Evolutionary conservation across 2,888 invertebrate genomes (phyloP), one percentile per base, ranked within the genome.

Genomic region (Xestia rhomboidea): DNA sequence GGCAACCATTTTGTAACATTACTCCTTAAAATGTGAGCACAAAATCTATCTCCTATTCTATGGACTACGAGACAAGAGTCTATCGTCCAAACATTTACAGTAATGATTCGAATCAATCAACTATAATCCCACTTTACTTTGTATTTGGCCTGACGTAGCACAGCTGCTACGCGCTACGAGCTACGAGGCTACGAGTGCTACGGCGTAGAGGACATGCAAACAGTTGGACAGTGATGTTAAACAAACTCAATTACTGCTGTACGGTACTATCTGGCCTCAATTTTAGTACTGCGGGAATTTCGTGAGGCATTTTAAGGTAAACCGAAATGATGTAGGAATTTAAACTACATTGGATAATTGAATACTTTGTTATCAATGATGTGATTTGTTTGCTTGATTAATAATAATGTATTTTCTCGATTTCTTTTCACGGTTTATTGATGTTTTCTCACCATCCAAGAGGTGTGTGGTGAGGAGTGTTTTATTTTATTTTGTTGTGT

Each of bases 231-330:
- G 81, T 79, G 80, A 84, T 84, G 80, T 84, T 80, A 80, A 77
- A 84, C 87, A 80, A 85, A 87, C 87, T 79, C 75, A 77, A 84
- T 87, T 85, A 87, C 87, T 66, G 78, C 69, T 68, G 80, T 60
- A 63, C 66, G 73, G 44, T 77, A 86, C 64, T 51, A 72, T 60
- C 83, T 67, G 60, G 63, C 79, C 73, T 73, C 73, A 83, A 75
- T 83, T 83, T 86, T 68, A 73, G 72, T 75, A 44, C 24, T 54
- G 81, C 27, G n/a, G 51, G 38, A 64, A 38, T 51, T 30, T 15
- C 13, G 68, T n/a, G 21, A 38, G n/a, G 49, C 44, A 81, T 68
- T 49, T 68, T 7, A 46, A 54, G 68, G 51, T n/a, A 67, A 51
- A 51, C 54, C 11, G 41, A 54, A 60, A 54, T 49, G 34, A 66